A percentile compares a stretch with the other conserved stretches of the same genome.
Evolutionary conservation across 2,888 invertebrate genomes (phyloP).

Genomic region (Drosophila dives): DNA sequence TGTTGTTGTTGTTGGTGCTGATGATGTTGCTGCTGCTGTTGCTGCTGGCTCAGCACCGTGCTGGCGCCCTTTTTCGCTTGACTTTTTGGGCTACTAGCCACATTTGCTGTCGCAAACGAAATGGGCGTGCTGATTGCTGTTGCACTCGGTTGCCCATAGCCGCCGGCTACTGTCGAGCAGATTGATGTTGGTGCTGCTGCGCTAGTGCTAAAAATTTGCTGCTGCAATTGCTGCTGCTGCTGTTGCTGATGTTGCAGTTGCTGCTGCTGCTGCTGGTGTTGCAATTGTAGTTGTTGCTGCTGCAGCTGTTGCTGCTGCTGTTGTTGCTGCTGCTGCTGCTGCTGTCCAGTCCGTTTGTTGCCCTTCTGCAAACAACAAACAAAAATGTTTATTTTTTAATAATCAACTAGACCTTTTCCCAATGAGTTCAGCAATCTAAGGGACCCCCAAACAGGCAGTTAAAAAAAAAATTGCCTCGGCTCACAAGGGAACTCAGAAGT

Average conservation of each 20-base stretch:
- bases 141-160: constrained; percentile 84
- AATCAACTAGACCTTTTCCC: background rate
- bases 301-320: constrained; percentile 56
- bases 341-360: constrained; percentile 67
- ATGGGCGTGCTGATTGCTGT: constrained; percentile 83
- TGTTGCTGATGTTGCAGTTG: constrained; percentile 57
- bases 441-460: background rate
- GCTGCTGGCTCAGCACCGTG: constrained; percentile 70
- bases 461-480: background rate
- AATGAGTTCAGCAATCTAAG: background rate
- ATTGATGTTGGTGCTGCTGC: constrained; percentile 75
- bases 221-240: constrained; percentile 68
- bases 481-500: background rate
- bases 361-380: constrained; percentile 78
- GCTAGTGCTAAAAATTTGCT: constrained; percentile 82
- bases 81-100: constrained; percentile 85
- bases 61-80: constrained; percentile 84
- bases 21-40: constrained; percentile 75
- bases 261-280: constrained; percentile 60
- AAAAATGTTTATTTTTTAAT: background rate
- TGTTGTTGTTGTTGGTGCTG: constrained; percentile 78
- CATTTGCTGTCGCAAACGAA: constrained; percentile 84
- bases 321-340: constrained; percentile 26
- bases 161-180: constrained; percentile 75
- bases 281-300: constrained; percentile 54